Evolutionary conservation across 1,140 invertebrate genomes (phyloP).

Genomic region (Trypoxylus dichotomus): DNA sequence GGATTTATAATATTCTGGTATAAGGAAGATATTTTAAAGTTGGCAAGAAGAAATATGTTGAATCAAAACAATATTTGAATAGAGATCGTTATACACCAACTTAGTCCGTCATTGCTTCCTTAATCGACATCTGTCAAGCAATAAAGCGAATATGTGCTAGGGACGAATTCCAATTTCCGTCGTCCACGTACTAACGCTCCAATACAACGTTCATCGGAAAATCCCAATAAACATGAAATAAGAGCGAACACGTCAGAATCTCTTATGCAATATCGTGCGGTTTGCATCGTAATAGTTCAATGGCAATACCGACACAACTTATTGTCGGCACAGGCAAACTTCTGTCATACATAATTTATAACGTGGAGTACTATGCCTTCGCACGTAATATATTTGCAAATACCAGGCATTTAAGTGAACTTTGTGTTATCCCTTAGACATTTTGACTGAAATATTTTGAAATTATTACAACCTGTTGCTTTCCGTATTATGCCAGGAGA

Average conservation of each 20-base stretch:
- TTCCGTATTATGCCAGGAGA: too few relatives aligned
- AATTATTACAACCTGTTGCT: not conserved
- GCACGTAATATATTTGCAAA: not conserved
- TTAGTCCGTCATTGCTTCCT: not conserved
- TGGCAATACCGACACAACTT: not conserved
- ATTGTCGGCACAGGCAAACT: not conserved
- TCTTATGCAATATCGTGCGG: constrained; percentile 10
- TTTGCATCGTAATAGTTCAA: constrained; percentile 1
- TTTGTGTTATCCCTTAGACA: not conserved
- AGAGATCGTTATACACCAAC: not conserved
- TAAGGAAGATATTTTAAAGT: not conserved
- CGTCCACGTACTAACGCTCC: not conserved
- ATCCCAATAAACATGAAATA: constrained; percentile 25
- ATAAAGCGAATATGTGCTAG: constrained; percentile 1
- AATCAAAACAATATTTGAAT: not conserved
- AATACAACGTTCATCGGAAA: constrained; percentile 13
- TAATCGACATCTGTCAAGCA: not conserved
- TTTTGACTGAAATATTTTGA: not conserved
- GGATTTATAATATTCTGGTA: not conserved
- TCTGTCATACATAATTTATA: constrained; percentile 16
- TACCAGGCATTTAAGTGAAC: not conserved
- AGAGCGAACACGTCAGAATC: constrained; percentile 15
- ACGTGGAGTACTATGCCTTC: not conserved
- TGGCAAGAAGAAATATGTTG: not conserved
- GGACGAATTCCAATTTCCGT: constrained; percentile 6